These are phyloP conservation scores for Aphaenogaster floridana DNA, from an alignment of 1,140 invertebrate genomes.

Conservation along the genomic window DNA sequence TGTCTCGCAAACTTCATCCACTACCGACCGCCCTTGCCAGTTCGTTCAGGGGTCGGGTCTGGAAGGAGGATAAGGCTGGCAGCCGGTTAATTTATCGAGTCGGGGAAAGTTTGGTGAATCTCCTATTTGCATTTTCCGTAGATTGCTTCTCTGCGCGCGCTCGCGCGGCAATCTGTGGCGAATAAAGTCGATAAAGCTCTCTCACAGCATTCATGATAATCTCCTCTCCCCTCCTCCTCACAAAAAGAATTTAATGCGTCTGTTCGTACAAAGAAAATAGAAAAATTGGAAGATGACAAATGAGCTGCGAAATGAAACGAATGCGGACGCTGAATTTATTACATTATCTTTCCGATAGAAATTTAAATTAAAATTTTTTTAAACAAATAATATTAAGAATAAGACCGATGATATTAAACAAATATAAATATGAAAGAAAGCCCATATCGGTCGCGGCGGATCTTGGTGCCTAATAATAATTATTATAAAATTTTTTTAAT, in stretches of 20 bases:
- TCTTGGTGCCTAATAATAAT: no score
- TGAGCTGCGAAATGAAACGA: not conserved
- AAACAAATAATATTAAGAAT: no score
- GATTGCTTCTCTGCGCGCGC: constrained; percentile 50
- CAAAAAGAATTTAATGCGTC: not conserved
- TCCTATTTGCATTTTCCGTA: constrained; percentile 55
- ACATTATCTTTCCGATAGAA: not conserved
- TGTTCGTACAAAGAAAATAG: not conserved
- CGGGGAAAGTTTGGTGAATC: constrained; percentile 61
- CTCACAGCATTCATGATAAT: constrained; percentile 39
- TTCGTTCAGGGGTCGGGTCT: constrained; percentile 9
- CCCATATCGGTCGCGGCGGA: no score
- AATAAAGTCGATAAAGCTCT: constrained; percentile 53
- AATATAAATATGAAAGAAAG: no score
- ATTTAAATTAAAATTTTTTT: not conserved
- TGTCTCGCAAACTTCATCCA: constrained; percentile 63
- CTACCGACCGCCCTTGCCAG: constrained; percentile 35
- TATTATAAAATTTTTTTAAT: not conserved
- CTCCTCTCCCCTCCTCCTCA: not conserved
- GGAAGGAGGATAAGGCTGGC: constrained; percentile 58
- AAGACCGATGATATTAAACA: no score
- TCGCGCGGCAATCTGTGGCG: constrained; percentile 49
- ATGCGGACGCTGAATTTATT: not conserved
- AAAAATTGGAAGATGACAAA: constrained; percentile 1
- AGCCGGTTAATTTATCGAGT: constrained; percentile 72